phyloP scores from a whole-genome alignment of 2,797 vertebrate species.

The Margarornis squamiger region DNA sequence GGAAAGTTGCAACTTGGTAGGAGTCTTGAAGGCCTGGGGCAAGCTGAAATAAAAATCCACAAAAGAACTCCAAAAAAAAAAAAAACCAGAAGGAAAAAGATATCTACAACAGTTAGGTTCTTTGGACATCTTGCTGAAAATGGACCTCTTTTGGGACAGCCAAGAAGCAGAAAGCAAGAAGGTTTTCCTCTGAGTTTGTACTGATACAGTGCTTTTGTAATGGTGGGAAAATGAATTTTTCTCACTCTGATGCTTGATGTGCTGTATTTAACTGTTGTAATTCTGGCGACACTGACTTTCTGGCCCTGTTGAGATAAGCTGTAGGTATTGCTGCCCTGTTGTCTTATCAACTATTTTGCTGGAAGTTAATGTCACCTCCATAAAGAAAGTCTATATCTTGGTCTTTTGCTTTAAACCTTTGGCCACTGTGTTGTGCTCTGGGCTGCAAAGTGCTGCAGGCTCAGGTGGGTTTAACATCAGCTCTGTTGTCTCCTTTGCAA shows the following conservation, averaged over 20 bases:
- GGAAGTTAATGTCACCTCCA: neutral
- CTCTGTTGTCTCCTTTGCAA: neutral
- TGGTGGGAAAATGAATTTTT: neutral
- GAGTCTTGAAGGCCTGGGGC: neutral
- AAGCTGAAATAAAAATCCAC: neutral
- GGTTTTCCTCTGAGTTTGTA: neutral
- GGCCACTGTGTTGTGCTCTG: rapidly evolving
- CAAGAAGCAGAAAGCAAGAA: neutral
- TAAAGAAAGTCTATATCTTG: neutral
- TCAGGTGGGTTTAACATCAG: neutral
- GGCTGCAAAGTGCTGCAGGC: rapidly evolving
- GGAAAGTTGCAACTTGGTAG: neutral
- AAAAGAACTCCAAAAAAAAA: neutral
- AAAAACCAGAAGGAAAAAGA: neutral
- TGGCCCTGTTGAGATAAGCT: neutral
- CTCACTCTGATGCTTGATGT: neutral
- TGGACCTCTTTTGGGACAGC: neutral
- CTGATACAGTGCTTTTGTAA: neutral
- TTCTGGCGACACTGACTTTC: neutral
- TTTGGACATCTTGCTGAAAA: neutral
- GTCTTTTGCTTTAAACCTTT: neutral
- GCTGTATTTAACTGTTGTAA: neutral
- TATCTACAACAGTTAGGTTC: rapidly evolving
- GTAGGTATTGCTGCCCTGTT: neutral
- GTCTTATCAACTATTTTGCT: neutral